phyloP scores from a whole-genome alignment of 2,113 vertebrate species.

The Ctenomys sociabilis region DNA sequence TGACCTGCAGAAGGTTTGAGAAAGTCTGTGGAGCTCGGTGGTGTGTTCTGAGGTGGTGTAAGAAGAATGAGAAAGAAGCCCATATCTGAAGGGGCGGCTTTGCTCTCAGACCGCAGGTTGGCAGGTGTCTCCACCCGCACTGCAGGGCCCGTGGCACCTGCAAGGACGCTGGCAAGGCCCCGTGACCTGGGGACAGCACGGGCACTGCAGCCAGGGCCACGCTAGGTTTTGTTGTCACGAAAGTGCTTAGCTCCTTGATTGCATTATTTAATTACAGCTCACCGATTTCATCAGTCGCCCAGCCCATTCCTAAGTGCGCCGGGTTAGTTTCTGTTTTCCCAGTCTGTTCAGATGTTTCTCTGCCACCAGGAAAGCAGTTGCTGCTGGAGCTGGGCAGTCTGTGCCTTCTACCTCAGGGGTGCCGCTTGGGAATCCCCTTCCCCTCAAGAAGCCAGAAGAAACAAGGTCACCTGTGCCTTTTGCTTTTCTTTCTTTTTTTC shows the following conservation, averaged over 20 bases:
- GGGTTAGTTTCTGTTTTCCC: slow-evolving; percentile 83
- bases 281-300: slow-evolving; percentile 76
- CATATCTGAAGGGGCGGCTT: slow-evolving; percentile 27
- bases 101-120: background rate
- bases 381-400: slow-evolving; percentile 53
- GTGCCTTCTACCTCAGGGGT: background rate
- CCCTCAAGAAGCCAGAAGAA: background rate
- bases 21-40: background rate
- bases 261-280: slow-evolving; percentile 80
- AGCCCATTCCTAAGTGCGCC: slow-evolving; percentile 80
- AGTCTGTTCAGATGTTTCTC: slow-evolving; percentile 77
- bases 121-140: background rate
- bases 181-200: slow-evolving; percentile 67
- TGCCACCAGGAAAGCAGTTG: slow-evolving; percentile 65
- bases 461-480: background rate
- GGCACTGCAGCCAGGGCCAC: slow-evolving; percentile 39
- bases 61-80: background rate
- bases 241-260: slow-evolving; percentile 79
- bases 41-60: slow-evolving; percentile 2
- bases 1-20: background rate
- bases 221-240: slow-evolving; percentile 78
- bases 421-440: background rate
- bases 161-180: background rate
- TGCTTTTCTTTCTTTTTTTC: background rate
- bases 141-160: background rate